phyloP scores from a whole-genome alignment of 2,113 vertebrate genomes.

The Dascyllus trimaculatus region DNA sequence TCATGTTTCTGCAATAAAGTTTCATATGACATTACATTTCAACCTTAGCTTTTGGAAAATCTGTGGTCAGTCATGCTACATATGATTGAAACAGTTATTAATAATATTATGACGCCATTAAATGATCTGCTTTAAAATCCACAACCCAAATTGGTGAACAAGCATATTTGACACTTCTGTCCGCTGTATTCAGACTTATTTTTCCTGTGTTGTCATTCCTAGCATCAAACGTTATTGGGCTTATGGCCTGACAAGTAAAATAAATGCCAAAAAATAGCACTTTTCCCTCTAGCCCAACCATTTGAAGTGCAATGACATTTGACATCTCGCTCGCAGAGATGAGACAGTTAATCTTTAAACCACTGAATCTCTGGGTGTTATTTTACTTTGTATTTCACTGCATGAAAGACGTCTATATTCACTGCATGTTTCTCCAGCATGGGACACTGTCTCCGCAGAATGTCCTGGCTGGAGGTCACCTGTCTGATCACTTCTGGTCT shows the following conservation, averaged over 20 bases:
- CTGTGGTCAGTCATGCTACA: too few relatives aligned
- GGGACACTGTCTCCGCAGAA: not conserved
- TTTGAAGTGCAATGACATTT: constrained; percentile 1
- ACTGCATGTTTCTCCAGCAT: not conserved
- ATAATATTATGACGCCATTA: too few relatives aligned
- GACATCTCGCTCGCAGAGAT: not conserved
- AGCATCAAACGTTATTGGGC: not conserved
- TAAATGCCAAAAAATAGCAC: not conserved
- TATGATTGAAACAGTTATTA: too few relatives aligned
- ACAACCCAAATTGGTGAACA: not conserved
- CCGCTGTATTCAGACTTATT: not conserved
- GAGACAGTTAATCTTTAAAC: constrained; percentile 11
- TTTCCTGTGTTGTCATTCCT: not conserved
- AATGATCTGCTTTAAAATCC: not conserved
- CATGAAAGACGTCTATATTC: not conserved
- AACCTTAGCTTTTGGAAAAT: too few relatives aligned
- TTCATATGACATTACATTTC: too few relatives aligned
- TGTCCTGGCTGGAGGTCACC: constrained; percentile 20
- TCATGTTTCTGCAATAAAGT: too few relatives aligned
- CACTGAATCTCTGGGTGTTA: not conserved
- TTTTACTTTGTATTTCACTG: not conserved
- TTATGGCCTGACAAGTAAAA: not conserved
- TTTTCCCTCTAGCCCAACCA: not conserved
- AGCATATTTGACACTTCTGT: not conserved
- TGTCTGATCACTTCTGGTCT: constrained; percentile 26